These are phyloP conservation scores for Sminthurides bifidus DNA, from an alignment of 1,140 invertebrate species.

Conservation along the genomic window DNA sequence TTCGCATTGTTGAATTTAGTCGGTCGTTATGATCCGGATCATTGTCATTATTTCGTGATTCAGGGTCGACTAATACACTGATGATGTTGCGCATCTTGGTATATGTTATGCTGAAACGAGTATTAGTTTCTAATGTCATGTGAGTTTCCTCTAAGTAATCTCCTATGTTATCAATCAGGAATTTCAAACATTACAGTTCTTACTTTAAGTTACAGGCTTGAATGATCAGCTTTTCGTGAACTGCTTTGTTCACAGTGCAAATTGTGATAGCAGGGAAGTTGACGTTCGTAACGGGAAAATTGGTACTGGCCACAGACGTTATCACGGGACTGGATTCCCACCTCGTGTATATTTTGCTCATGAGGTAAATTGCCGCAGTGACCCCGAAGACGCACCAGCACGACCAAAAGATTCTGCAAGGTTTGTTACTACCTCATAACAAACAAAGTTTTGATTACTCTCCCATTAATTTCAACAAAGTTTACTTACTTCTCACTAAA, in stretches of 20 bases:
- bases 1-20: slow-evolving; percentile 14
- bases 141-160: background rate
- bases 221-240: slow-evolving; percentile 31
- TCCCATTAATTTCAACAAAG: background rate
- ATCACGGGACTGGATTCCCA: slow-evolving; percentile 30
- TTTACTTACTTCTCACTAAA: slow-evolving; percentile 23
- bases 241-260: slow-evolving; percentile 32
- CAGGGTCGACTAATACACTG: slow-evolving; percentile 25
- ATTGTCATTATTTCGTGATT: slow-evolving; percentile 21
- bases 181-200: too few species aligned
- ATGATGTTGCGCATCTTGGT: slow-evolving; percentile 29
- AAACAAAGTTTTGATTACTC: background rate
- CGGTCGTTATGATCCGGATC: background rate
- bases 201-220: slow-evolving; percentile 26
- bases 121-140: background rate
- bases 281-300: slow-evolving; percentile 23
- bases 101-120: slow-evolving; percentile 19
- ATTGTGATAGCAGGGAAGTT: slow-evolving; percentile 31
- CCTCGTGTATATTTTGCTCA: slow-evolving; percentile 30
- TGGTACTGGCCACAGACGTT: slow-evolving; percentile 22
- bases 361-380: slow-evolving; percentile 27
- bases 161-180: background rate
- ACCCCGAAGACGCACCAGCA: slow-evolving; percentile 30
- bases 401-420: slow-evolving; percentile 28
- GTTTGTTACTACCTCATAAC: background rate